Base-by-base conservation (phyloP, 2,113 vertebrate species). In the Morone saxatilis region DNA sequence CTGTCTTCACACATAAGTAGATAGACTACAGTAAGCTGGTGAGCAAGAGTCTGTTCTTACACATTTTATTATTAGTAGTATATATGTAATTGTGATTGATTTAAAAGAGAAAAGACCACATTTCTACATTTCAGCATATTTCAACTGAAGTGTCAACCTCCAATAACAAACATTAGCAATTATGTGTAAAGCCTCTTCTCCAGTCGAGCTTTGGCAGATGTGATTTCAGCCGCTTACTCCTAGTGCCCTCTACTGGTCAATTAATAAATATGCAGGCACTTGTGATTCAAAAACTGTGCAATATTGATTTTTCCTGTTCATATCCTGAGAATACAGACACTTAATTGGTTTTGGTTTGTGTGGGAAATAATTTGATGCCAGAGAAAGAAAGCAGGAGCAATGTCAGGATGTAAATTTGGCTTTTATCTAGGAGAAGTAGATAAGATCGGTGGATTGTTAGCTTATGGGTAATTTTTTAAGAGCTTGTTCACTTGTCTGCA, bases 191-290 rank as follows among this genome's bases (percentile, higher is more conserved):
- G 20, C 41, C 40, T 61, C 19, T 22, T 45, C 45, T n/a, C 17
- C 1, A 17, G 17, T 60, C 0, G 1, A 56, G 38, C 22, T 45
- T 63, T 59, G 16, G 56, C 14, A 67, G 56, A 41, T 13, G 38
- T 4, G 13, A 19, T 47, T 79, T 78, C 43, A 84, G 57, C 19
- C 45, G 68, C 76, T 84, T 66, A 10, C 77, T 78, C 53, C 22
- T 80, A 83, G 80, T 76, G 84, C 89, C 94, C 85, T 92, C 94
- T 86, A n/a, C 80, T 92, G 93, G 88, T 1, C 16, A 81, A 36
- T 20, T 0, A 0, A 14, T 50, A 38, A 40, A 83, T 51, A 50
- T 76, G 51, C 81, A 86, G 7, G 38, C 12, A 41, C 4, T 9
- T 13, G 1, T 59, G 45, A 76, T 1, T 14, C 4, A 7, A 63